Base-by-base conservation (phyloP, 1,140 invertebrate species). In the Catajapyx aquilonaris region DNA sequence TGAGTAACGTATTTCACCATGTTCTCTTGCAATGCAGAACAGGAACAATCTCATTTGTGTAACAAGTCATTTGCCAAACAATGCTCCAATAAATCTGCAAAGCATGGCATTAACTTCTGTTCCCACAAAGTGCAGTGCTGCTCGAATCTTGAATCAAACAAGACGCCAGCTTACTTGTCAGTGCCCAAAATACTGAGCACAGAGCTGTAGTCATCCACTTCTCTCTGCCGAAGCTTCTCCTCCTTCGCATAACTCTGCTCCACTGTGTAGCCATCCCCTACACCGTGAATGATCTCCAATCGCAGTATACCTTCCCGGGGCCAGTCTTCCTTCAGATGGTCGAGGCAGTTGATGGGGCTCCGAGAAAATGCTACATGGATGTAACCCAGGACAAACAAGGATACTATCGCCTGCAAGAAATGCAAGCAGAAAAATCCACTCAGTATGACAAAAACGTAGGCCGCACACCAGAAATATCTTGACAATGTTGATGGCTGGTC, bases 331-430 rank as follows among this genome's bases (percentile, higher is more conserved):
- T 83, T 71, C 19, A 96, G 71, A 55, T 86, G 72, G 51, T 88
- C 74, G 43, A 97, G 65, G 62, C 93, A 98, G 48, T 85, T 90
- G 23, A 85, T 84, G 17, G 91, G 90, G 46, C 81, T 72, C 47
- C 81, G 71, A 37, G 88, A 87, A 58, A 95, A 95, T 28, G 79
- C 77, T 52, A 90, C 71, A 53, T 97, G 93, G 47, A 96, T 88
- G 56, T 97, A 97, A 21, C 81, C 74, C 44, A 97, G 65, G 23
- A 90, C 76, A 53, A 85, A 84, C 57, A 96, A 80, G 39, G 87
- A 81, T 20, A 73, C 55, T 41, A 95, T 62, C 9, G 90, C 88
- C 73, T 78, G 55, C 40, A 68, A 53, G 37, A 43, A 41, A 28
- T 7, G 23, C 7, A 28, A 9, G 23, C 7, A 28, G 23, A 28